Conservation (phyloP, 2,888 invertebrate species). For the Eupithecia dodoneata region DNA sequence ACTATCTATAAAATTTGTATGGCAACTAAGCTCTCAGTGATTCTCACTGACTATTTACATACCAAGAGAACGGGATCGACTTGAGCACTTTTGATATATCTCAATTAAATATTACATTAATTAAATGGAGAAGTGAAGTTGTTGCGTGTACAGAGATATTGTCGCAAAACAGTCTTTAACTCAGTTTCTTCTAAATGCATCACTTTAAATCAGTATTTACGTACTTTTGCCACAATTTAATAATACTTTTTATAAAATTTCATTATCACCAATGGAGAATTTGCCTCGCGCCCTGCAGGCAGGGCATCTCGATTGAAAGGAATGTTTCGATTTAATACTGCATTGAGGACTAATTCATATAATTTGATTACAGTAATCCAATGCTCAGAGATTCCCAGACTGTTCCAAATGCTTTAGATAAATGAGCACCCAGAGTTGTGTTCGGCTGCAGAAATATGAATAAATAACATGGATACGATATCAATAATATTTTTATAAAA, state of each 20-base stretch:
- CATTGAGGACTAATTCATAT: slow-evolving; percentile 42
- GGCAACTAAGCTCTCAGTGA: slow-evolving; percentile 82
- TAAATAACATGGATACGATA: slow-evolving; percentile 20
- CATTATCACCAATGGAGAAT: slow-evolving; percentile 78
- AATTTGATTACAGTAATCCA: slow-evolving; percentile 28
- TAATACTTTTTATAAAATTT: slow-evolving; percentile 71
- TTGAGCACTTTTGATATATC: slow-evolving; percentile 37
- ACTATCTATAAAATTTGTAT: slow-evolving; percentile 80
- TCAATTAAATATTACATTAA: slow-evolving; percentile 7
- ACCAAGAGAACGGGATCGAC: slow-evolving; percentile 40
- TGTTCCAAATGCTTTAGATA: slow-evolving; percentile 41
- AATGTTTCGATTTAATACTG: slow-evolving; percentile 81
- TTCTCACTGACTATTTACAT: slow-evolving; percentile 78
- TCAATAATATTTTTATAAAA: slow-evolving; percentile 28
- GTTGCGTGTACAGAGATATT: slow-evolving; percentile 55
- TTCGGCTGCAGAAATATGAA: slow-evolving; percentile 38
- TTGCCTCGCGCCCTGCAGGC: slow-evolving; percentile 53
- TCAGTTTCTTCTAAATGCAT: slow-evolving; percentile 75
- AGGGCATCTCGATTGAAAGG: slow-evolving; percentile 76
- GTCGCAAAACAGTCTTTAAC: slow-evolving; percentile 74
- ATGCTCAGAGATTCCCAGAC: slow-evolving; percentile 45
- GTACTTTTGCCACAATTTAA: slow-evolving; percentile 70
- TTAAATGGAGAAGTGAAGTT: slow-evolving; percentile 6
- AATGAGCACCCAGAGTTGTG: slow-evolving; percentile 45
- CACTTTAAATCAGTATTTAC: slow-evolving; percentile 56